A percentile compares a stretch with the other conserved stretches of the same genome.
Conservation (phyloP, 2,797 vertebrate species). For the Hydrocynus forskahlii region DNA sequence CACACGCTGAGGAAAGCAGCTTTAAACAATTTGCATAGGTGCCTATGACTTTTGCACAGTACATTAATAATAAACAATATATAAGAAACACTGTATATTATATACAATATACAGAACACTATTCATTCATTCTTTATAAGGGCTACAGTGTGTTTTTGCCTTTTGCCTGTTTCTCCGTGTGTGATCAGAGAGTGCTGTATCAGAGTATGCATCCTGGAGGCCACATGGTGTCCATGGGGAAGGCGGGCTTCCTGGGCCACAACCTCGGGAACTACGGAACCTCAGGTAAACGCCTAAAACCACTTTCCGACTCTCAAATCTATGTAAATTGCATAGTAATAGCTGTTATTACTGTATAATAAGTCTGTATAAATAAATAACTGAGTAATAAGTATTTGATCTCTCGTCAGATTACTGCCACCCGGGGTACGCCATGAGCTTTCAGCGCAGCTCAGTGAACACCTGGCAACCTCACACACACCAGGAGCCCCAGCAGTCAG, state of each 20-base stretch:
- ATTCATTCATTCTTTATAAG: too few species aligned
- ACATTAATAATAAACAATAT: too few species aligned
- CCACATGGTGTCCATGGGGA: slow-evolving; percentile 79
- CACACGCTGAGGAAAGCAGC: too few species aligned
- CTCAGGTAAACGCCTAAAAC: slow-evolving; percentile 73
- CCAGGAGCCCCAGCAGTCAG: slow-evolving; percentile 68
- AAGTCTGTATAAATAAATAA: background rate
- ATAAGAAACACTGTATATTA: too few species aligned
- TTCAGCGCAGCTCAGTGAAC: slow-evolving; percentile 78
- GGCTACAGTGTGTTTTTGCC: too few species aligned
- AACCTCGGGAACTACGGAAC: slow-evolving; percentile 75
- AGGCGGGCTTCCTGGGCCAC: slow-evolving; percentile 74
- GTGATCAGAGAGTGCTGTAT: slow-evolving; percentile 82
- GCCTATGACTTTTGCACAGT: too few species aligned
- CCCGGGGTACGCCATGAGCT: slow-evolving; percentile 73
- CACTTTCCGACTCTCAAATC: too few species aligned
- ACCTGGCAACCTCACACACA: slow-evolving; percentile 79
- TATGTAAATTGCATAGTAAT: too few species aligned
- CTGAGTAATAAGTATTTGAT: background rate
- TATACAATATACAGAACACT: too few species aligned
- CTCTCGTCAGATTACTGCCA: slow-evolving; percentile 75
- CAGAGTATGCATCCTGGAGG: slow-evolving; percentile 80
- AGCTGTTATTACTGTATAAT: too few species aligned
- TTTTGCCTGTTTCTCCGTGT: background rate
- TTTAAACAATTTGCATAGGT: too few species aligned